These are phyloP conservation scores for Pachydiplax longipennis DNA, from an alignment of 2,888 invertebrate genomes.

Conservation along the genomic window DNA sequence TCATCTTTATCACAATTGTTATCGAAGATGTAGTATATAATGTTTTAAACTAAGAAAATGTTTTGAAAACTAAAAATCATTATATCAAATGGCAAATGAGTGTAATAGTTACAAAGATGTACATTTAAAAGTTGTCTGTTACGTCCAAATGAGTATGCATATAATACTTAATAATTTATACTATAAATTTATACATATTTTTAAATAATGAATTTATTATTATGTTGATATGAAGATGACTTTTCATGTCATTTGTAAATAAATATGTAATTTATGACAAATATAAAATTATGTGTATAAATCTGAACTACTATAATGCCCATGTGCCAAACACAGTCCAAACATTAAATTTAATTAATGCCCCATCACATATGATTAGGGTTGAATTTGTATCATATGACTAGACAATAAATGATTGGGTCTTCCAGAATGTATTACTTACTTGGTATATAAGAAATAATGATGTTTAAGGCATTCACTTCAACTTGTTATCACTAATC, in stretches of 20 bases:
- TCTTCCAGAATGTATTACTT: not conserved
- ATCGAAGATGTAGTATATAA: not conserved
- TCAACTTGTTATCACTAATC: too few species aligned
- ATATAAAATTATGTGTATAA: constrained; percentile 14
- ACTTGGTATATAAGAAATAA: not conserved
- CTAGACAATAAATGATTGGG: constrained; percentile 8
- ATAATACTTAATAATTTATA: constrained; percentile 23
- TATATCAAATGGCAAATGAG: not conserved
- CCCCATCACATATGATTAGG: not conserved
- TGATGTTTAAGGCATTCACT: too few species aligned
- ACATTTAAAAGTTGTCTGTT: not conserved
- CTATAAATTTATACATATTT: constrained; percentile 12
- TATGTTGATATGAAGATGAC: not conserved
- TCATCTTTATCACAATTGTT: not conserved
- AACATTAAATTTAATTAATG: not conserved
- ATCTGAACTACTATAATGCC: constrained; percentile 1
- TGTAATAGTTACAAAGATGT: not conserved
- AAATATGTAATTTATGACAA: constrained; percentile 38
- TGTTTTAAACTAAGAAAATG: not conserved
- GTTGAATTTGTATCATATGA: not conserved
- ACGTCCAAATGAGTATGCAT: not conserved
- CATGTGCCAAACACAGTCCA: constrained; percentile 16
- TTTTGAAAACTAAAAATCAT: not conserved
- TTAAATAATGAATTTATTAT: constrained; percentile 3
- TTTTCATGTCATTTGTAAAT: constrained; percentile 13